Evolutionary conservation across 2,888 invertebrate genomes (phyloP).

Genomic region (Teinopalpus imperialis): DNA sequence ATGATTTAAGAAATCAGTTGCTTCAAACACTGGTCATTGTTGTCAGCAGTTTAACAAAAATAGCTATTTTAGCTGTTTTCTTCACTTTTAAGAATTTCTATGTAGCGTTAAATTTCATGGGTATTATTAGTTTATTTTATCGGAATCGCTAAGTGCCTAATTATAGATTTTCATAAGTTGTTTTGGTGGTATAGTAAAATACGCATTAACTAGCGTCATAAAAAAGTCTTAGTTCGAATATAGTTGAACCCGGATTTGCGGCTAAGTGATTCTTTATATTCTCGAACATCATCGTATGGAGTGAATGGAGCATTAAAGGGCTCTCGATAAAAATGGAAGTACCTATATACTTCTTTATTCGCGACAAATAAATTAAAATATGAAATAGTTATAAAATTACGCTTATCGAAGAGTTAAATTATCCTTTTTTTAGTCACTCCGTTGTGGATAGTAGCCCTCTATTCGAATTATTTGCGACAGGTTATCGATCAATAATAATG

Average conservation of each 20-base stretch:
- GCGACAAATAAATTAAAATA: no score
- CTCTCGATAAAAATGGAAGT: not conserved
- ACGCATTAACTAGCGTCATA: conserved; percentile 7
- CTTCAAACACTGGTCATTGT: no score
- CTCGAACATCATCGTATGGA: conserved; percentile 7
- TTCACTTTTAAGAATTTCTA: no score
- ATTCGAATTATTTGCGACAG: no score
- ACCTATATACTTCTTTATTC: not conserved
- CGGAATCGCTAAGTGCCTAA: conserved; percentile 1
- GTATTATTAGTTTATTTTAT: not conserved
- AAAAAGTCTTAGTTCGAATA: conserved; percentile 4
- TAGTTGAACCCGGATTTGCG: conserved; percentile 17
- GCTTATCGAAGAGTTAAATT: no score
- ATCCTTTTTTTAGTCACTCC: no score
- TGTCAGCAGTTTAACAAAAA: no score
- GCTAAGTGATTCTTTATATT: conserved; percentile 25
- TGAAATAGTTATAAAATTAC: no score
- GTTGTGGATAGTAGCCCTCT: no score
- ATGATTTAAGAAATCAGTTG: no score
- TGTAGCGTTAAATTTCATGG: not conserved
- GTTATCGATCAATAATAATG: no score
- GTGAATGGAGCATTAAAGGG: conserved; percentile 4
- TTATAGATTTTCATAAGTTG: conserved; percentile 6
- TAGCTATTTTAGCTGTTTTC: no score
- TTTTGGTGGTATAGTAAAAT: conserved; percentile 11